These are phyloP conservation scores for Neopipo cinnamomea DNA, from an alignment of 2,113 vertebrate genomes.

Conservation along the genomic window DNA sequence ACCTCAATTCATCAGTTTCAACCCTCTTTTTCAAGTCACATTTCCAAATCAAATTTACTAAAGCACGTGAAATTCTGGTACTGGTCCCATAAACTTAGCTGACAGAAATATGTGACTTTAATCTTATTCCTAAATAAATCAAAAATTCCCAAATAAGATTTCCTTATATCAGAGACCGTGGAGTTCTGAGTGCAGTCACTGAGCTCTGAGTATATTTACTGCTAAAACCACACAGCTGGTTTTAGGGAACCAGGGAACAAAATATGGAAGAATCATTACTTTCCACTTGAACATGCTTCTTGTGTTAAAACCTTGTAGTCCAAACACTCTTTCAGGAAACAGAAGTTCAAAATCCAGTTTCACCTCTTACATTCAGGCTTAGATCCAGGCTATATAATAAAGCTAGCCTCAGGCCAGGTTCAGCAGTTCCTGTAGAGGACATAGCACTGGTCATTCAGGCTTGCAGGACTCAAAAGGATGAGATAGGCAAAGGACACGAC, in stretches of 20 bases:
- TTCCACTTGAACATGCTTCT: background rate
- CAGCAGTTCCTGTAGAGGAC: background rate
- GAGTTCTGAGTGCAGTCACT: background rate
- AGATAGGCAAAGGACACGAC: background rate
- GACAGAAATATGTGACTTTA: background rate
- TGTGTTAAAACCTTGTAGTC: background rate
- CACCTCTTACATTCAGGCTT: background rate
- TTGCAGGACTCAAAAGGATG: background rate
- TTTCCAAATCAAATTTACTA: background rate
- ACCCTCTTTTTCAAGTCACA: background rate
- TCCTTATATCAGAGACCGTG: background rate
- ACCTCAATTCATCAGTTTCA: background rate
- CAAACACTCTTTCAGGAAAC: background rate
- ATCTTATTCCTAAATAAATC: background rate
- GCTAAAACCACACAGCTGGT: background rate
- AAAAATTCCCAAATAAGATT: background rate
- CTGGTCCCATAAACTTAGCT: background rate
- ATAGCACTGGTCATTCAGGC: background rate
- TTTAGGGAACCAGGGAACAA: background rate
- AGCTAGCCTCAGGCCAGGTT: background rate
- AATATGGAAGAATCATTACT: rapidly evolving
- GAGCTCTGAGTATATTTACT: background rate
- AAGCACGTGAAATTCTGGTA: background rate
- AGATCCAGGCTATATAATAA: background rate
- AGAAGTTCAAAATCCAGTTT: background rate